These are phyloP conservation scores for Dasypolia templi DNA, from an alignment of 2,888 invertebrate species.

Conservation along the genomic window DNA sequence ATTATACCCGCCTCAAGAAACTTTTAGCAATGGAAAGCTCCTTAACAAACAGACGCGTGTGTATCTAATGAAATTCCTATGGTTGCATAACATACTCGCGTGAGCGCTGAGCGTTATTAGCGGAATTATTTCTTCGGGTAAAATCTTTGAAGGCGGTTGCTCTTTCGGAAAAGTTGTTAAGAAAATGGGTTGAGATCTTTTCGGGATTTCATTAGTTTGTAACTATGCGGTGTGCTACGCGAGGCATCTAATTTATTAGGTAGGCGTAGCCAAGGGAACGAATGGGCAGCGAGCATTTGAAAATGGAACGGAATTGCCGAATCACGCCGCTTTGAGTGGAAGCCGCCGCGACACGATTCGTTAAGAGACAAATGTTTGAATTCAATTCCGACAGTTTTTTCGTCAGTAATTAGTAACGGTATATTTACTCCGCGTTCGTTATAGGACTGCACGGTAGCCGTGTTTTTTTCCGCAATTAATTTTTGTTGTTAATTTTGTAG, in stretches of 20 bases:
- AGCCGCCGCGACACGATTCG: constrained; percentile 89
- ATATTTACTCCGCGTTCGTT: constrained; percentile 83
- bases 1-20: constrained; percentile 91
- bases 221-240: constrained; percentile 89
- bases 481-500: constrained; percentile 81
- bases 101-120: constrained; percentile 88
- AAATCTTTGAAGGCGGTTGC: constrained; percentile 90
- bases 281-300: constrained; percentile 89
- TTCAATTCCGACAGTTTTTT: constrained; percentile 88
- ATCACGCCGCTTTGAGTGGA: constrained; percentile 88
- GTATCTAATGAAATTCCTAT: constrained; percentile 91
- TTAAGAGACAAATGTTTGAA: constrained; percentile 90
- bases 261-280: constrained; percentile 89
- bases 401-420: constrained; percentile 86
- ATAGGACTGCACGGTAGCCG: constrained; percentile 82
- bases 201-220: constrained; percentile 89
- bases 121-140: constrained; percentile 89
- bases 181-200: constrained; percentile 91
- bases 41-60: constrained; percentile 91
- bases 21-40: constrained; percentile 91
- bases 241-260: constrained; percentile 89
- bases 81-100: constrained; percentile 90
- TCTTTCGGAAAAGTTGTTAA: constrained; percentile 90
- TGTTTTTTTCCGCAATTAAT: constrained; percentile 81
- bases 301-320: constrained; percentile 87